Conservation (phyloP, 2,888 invertebrate genomes). For the Anorthoa munda region DNA sequence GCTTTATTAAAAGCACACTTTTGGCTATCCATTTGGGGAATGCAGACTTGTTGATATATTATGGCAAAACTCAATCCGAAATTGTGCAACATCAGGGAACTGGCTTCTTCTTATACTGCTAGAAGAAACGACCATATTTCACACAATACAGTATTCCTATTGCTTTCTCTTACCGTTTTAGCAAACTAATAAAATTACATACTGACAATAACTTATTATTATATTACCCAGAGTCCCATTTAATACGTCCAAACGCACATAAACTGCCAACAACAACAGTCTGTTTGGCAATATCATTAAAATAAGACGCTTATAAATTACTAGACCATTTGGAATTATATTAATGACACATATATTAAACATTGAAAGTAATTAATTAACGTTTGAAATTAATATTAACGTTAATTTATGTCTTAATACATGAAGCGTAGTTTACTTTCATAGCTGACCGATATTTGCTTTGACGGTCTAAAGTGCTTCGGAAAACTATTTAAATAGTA, state of each 20-base stretch:
- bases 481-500: conserved; percentile 9
- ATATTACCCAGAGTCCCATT: conserved; percentile 6
- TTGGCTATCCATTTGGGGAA: too few species aligned
- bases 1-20: too few species aligned
- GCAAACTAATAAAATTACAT: not conserved
- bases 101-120: not conserved
- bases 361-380: conserved; percentile 47
- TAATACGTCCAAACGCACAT: not conserved
- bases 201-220: conserved; percentile 16
- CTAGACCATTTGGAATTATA: conserved; percentile 18
- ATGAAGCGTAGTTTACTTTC: conserved; percentile 23
- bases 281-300: conserved; percentile 28
- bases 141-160: not conserved
- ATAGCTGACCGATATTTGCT: conserved; percentile 46
- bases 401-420: conserved; percentile 47
- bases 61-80: too few species aligned
- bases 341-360: conserved; percentile 34
- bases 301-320: conserved; percentile 15
- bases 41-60: too few species aligned
- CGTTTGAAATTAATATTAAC: conserved; percentile 14
- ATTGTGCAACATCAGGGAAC: not conserved
- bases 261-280: conserved; percentile 27
- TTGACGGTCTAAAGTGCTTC: conserved; percentile 16
- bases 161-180: not conserved
- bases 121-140: not conserved